Evolutionary conservation across 2,113 vertebrate genomes (phyloP), one percentile per base, ranked within the genome.

Genomic region (Microtus montanus): DNA sequence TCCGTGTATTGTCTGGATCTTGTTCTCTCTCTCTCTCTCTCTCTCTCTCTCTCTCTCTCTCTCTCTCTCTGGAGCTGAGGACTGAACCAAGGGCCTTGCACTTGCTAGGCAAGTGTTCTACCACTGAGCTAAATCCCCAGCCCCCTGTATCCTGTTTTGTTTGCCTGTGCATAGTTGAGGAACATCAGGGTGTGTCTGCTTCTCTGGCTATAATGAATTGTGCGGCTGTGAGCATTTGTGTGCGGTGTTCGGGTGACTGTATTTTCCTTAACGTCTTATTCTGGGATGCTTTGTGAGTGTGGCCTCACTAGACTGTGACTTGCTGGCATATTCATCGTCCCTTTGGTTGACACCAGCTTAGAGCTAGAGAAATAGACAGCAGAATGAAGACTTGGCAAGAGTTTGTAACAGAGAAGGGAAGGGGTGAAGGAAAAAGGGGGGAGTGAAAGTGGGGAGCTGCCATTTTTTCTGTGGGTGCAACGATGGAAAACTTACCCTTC

Each of bases 401-500:
- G 33, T 68, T 47, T 77, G 7, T 0, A 6, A 35, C 75, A 93
- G 22, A 71, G 54, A 10, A 26, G 64, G 41, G 20, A 24, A 54
- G 41, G 11, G 47, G 30, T 14, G 47, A 20, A 22, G 38, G 44
- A n/a, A 83, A 91, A 52, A n/a, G 6, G 20, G 49, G 11, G 9
- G 24, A 52, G 9, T 7, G 63, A 66, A 90, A 20, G 83, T 13
- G 4, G 15, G 3, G 2, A 12, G 13, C 15, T 52, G 24, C 41
- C 15, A 4, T 1, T 79, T 61, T 47, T 22, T 13, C 71, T n/a
- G 8, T 58, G 64, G 5, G 61, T 8, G 1, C 7, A 44, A 14
- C 9, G 17, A 4, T 0, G 20, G 52, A 63, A 44, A 85, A 92
- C 97, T 97, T 75, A 98, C 97, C 94, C 24, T 94, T 92, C 17